Evolutionary conservation across 2,113 vertebrate genomes (phyloP).

Genomic region (Sporophila hypoxantha): DNA sequence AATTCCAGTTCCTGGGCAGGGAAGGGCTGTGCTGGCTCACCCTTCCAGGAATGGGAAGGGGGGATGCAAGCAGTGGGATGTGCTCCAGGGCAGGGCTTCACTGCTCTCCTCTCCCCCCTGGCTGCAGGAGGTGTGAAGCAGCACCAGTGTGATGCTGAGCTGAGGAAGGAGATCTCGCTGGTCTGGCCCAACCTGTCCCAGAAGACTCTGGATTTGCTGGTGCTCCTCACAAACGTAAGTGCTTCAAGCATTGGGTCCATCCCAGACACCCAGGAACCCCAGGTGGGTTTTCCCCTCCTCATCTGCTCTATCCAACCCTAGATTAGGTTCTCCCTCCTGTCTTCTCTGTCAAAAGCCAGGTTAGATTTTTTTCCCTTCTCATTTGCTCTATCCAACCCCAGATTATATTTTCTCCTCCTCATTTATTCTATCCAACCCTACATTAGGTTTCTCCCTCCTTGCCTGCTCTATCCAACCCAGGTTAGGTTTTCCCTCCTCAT

Average conservation of each 20-base stretch:
- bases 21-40: background rate
- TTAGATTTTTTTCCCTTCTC: background rate
- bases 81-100: background rate
- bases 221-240: constrained; percentile 90
- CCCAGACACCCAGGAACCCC: background rate
- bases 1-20: background rate
- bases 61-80: background rate
- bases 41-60: fast-evolving
- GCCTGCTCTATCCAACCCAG: background rate
- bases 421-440: background rate
- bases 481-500: fast-evolving
- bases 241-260: background rate
- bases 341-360: background rate
- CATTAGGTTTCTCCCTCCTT: background rate
- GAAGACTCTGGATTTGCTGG: constrained; percentile 90
- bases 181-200: constrained; percentile 93
- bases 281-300: fast-evolving
- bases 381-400: background rate
- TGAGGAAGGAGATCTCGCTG: constrained; percentile 86
- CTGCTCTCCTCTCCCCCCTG: background rate
- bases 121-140: constrained; percentile 82
- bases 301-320: background rate
- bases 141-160: constrained; percentile 83
- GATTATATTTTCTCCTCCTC: background rate
- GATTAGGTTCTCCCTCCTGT: fast-evolving